These are phyloP conservation scores for Scolopax mira DNA, from an alignment of 2,113 vertebrate genomes.

Conservation along the genomic window DNA sequence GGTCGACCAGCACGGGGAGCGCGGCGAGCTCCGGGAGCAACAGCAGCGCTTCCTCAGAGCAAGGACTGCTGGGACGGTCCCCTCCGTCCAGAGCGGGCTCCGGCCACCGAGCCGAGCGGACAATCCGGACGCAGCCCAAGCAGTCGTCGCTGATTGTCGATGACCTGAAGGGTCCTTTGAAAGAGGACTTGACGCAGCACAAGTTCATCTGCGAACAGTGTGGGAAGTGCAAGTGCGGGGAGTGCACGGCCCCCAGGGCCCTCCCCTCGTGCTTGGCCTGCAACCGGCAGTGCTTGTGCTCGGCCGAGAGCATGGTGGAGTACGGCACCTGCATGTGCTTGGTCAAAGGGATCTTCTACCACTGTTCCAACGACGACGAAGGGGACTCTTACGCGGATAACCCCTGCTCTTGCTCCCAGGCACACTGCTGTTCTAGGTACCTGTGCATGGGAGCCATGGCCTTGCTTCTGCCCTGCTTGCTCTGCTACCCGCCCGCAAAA, in stretches of 20 bases:
- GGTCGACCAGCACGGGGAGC: conserved; percentile 93
- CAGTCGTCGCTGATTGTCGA: conserved; percentile 76
- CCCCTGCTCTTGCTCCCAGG: conserved; percentile 93
- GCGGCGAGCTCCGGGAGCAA: conserved; percentile 92
- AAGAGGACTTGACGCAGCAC: conserved; percentile 84
- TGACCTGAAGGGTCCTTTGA: conserved; percentile 84
- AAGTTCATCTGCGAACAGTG: conserved; percentile 94
- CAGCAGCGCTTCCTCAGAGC: conserved; percentile 92
- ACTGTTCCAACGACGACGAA: conserved; percentile 95
- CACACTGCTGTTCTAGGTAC: conserved; percentile 94
- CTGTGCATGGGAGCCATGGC: conserved; percentile 95
- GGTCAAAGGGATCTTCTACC: conserved; percentile 96
- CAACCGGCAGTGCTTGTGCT: conserved; percentile 92
- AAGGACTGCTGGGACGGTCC: conserved; percentile 85
- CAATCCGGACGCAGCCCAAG: conserved; percentile 90
- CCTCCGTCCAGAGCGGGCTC: conserved; percentile 75
- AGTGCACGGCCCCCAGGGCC: conserved; percentile 90
- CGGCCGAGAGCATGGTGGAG: conserved; percentile 92
- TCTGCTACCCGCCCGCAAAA: conserved; percentile 94
- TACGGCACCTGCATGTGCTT: conserved; percentile 97
- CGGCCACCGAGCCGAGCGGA: conserved; percentile 74
- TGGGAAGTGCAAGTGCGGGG: conserved; percentile 93
- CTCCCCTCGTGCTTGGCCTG: conserved; percentile 93
- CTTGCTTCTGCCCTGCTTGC: conserved; percentile 90
- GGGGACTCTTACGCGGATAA: conserved; percentile 94